phyloP scores from a whole-genome alignment of 2,888 invertebrate species.

The Andrena flavipes region DNA sequence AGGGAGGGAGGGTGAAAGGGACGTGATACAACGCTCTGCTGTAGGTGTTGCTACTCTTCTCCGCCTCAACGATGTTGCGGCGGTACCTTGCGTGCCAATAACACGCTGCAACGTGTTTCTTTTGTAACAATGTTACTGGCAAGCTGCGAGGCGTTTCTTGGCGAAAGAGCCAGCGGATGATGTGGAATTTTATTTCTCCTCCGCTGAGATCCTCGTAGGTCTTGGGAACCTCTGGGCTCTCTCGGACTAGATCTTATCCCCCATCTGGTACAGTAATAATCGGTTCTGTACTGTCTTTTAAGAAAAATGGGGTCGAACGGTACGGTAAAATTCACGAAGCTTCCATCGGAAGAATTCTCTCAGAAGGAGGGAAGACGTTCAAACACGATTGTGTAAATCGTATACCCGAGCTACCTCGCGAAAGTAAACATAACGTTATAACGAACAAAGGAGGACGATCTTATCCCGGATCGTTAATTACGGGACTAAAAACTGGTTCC shows the following conservation, averaged over 20 bases:
- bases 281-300: too few species aligned
- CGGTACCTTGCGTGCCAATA: neutral
- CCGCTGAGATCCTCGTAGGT: too few species aligned
- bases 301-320: too few species aligned
- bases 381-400: constrained; percentile 1
- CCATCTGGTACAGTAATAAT: too few species aligned
- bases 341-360: too few species aligned
- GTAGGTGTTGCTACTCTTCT: neutral
- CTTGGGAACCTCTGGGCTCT: too few species aligned
- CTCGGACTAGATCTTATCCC: too few species aligned
- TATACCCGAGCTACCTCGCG: neutral
- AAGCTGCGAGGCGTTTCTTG: neutral
- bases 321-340: too few species aligned
- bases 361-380: neutral
- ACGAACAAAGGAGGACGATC: constrained; percentile 51
- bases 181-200: too few species aligned
- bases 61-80: constrained; percentile 18
- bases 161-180: neutral
- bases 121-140: neutral
- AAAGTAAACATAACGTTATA: constrained; percentile 24
- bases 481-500: constrained; percentile 48
- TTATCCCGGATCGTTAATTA: constrained; percentile 69
- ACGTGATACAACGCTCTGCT: neutral
- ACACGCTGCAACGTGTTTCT: neutral
- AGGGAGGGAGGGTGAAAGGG: constrained; percentile 24